Evolutionary conservation across 1,140 invertebrate genomes (phyloP).

Genomic region (Diploscapter pachys): DNA sequence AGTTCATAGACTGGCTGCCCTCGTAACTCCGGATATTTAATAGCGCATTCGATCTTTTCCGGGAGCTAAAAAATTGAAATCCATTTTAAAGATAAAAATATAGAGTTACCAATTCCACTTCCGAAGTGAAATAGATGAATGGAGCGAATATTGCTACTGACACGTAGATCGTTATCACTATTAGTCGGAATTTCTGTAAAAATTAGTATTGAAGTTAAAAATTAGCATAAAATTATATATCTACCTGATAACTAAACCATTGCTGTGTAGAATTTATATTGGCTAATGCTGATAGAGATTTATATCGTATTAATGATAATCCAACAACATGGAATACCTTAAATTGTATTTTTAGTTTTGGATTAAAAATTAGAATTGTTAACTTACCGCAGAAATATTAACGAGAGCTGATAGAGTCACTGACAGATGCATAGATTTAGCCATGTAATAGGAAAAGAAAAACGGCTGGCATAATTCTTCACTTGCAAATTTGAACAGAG

Average conservation of each 20-base stretch:
- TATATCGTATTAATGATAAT: constrained; percentile 48
- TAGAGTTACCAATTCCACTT: no score
- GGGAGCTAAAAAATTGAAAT: no score
- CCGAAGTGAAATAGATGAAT: constrained; percentile 50
- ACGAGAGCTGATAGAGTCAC: constrained; percentile 49
- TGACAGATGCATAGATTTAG: constrained; percentile 40
- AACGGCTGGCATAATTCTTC: constrained; percentile 42
- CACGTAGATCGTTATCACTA: constrained; percentile 44
- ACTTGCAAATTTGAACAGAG: constrained; percentile 44
- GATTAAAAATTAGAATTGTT: not conserved
- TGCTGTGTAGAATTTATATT: constrained; percentile 35
- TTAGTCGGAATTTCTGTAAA: constrained; percentile 30
- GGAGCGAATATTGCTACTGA: constrained; percentile 42
- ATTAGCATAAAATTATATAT: not conserved
- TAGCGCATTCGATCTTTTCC: no score
- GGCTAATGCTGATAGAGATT: constrained; percentile 39
- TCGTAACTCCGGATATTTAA: no score
- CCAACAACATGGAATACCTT: constrained; percentile 50
- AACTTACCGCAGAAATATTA: constrained; percentile 43
- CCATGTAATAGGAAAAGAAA: constrained; percentile 47
- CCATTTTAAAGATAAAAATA: no score
- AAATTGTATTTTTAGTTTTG: not conserved
- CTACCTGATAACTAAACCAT: constrained; percentile 50
- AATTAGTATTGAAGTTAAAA: constrained; percentile 2
- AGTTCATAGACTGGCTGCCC: no score